Conservation (phyloP, 2,797 vertebrate species). For the Taenioides sp. region DNA sequence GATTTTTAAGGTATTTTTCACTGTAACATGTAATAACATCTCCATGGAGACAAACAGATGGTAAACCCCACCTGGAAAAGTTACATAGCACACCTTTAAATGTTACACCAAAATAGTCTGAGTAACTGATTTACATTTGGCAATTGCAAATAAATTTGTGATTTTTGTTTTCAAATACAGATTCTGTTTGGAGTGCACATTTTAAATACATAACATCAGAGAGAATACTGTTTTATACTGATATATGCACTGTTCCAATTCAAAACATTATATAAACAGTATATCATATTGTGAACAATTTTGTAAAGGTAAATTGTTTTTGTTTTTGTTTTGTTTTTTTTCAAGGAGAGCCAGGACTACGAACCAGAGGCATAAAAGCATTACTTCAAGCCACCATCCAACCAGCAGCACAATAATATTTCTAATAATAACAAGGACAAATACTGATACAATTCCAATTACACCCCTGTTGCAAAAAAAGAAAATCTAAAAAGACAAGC, state of each 20-base stretch:
- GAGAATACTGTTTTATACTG: no score
- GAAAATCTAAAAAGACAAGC: conserved; percentile 65
- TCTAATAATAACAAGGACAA: conserved; percentile 85
- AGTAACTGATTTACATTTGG: no score
- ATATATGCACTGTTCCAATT: no score
- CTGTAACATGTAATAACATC: neutral
- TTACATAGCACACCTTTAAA: neutral
- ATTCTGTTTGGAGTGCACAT: neutral
- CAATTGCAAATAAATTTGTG: neutral
- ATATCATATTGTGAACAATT: neutral
- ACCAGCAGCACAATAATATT: conserved; percentile 93
- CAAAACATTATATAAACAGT: neutral
- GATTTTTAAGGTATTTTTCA: neutral
- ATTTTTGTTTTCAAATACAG: neutral
- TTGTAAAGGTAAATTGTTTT: neutral
- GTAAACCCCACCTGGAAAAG: no score
- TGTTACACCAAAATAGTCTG: neutral
- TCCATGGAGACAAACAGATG: no score
- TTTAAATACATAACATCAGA: neutral
- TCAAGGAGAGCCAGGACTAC: conserved; percentile 93
- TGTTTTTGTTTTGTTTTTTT: conserved; percentile 11
- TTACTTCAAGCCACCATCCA: conserved; percentile 79
- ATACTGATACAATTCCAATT: conserved; percentile 74
- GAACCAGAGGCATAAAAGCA: conserved; percentile 93
- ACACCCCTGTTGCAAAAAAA: conserved; percentile 76